Evolutionary conservation across 2,888 invertebrate species (phyloP).

Genomic region (Anticlea derivata): DNA sequence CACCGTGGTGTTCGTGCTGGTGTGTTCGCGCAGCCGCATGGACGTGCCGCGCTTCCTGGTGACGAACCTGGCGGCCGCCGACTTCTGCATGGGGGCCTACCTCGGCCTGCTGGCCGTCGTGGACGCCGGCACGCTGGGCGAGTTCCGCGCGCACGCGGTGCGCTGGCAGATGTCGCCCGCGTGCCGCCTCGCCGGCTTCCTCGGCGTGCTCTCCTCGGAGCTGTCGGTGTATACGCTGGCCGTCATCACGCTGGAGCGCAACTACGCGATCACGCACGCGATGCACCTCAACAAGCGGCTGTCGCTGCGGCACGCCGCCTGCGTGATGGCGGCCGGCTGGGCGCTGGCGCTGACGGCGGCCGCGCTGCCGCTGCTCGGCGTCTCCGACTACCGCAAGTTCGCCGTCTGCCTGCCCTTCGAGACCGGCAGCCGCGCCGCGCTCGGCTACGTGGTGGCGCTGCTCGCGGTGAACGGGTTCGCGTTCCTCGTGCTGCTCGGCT

Average conservation of each 20-base stretch:
- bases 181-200: slow-evolving; percentile 96
- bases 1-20: slow-evolving; percentile 95
- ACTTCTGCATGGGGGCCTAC: slow-evolving; percentile 98
- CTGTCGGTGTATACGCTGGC: slow-evolving; percentile 97
- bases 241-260: slow-evolving; percentile 97
- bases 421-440: slow-evolving; percentile 88
- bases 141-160: slow-evolving; percentile 98
- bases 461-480: slow-evolving; percentile 97
- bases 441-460: slow-evolving; percentile 94
- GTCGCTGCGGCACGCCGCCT: slow-evolving; percentile 95
- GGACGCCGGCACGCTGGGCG: slow-evolving; percentile 97
- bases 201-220: slow-evolving; percentile 97
- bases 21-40: slow-evolving; percentile 96
- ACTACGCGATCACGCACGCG: slow-evolving; percentile 98
- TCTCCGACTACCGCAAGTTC: slow-evolving; percentile 98
- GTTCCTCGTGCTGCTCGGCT: slow-evolving; percentile 96
- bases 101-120: slow-evolving; percentile 97
- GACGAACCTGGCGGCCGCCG: slow-evolving; percentile 97
- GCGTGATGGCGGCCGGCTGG: slow-evolving; percentile 97
- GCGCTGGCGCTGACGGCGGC: slow-evolving; percentile 94
- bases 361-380: slow-evolving; percentile 92
- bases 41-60: slow-evolving; percentile 98
- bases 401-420: slow-evolving; percentile 98
- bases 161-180: slow-evolving; percentile 98
- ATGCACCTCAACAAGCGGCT: slow-evolving; percentile 97